Base-by-base conservation (phyloP, 1,140 invertebrate species). In the Euwallacea similis region DNA sequence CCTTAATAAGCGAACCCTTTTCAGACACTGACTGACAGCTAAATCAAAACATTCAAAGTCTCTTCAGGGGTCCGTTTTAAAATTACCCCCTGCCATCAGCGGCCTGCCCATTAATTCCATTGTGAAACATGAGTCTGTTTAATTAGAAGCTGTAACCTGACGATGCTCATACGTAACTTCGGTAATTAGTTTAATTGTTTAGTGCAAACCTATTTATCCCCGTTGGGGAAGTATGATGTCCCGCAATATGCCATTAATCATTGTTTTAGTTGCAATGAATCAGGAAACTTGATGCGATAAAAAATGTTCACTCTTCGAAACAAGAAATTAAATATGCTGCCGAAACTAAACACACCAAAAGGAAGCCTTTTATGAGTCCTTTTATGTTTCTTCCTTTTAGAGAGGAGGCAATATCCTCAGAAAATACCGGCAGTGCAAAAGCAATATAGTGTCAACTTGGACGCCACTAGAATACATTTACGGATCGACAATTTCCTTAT, bases 401-500 rank as follows among this genome's bases (percentile, higher is more conserved):
- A 71, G 55, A 71, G 46, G 44, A 71, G 69, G 69, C 69, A 71
- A 71, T 71, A 71, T 71, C 69, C 69, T 71, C 46, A 42, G 62
- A 65, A 70, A 71, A 71, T 71, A 71, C 63, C 62, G 69, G 61
- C 61, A 66, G 43, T 69, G 67, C 69, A 71, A 66, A 71, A 71
- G 69, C 69, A 71, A 71, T 71, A 71, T 71, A 71, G 69, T 71
- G 69, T 71, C 69, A 71, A 71, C 69, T 71, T 66, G 69, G 62
- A 71, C 69, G 69, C 69, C 63, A 66, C 69, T 66, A 71, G 69
- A 71, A 71, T 71, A 71, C 69, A 21, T 71, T 71, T 71, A 66
- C 69, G 69, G 54, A 66, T 71, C 61, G 69, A 71, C 69, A 71
- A 71, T 71, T 71, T 71, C 69, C 69, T 71, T 71, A 71, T 71